Base-by-base conservation (phyloP, 2,888 invertebrate species). In the Cheilosia soror region DNA sequence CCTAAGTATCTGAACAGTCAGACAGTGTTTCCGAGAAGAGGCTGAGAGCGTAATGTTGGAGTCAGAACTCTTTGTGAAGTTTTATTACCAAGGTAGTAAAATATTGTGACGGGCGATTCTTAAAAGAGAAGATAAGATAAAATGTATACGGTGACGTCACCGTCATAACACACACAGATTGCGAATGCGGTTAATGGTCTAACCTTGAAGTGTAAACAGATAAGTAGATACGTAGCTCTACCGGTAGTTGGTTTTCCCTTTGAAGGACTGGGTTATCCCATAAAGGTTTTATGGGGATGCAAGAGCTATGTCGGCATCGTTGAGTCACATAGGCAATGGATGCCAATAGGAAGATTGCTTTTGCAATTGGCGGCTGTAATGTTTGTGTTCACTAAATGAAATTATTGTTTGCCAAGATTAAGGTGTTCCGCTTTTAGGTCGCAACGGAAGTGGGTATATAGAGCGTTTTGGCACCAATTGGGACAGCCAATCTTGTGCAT, bases 131-230 rank as follows among this genome's bases (percentile, higher is more conserved):
- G 79, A 84, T 84, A 80, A 84, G 84, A 80, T 76, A 76, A 69
- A 15, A 58, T 31, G 33, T 0, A 40, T 20, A 40, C 65, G 42
- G 33, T 84, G 79, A 84, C 84, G 84, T 84, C 75, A 84, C 37
- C 27, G 20, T 27, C n/a, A 6, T 2, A 0, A 2, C 27, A 27
- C 27, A 27, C n/a, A 25, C 15, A 29, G 62, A 47, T 51, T 63
- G 55, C 58, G 62, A 73, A 60, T 20, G 79, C 79, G 84, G 71
- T 80, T 84, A 80, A 84, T 80, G 84, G 84, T 84, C 80, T 80
- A 80, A 79, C 84, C 84, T 84, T 84, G 80, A 55, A 84, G 71
- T 65, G 84, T 60, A 80, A 84, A 84, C 75, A 84, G 80, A 75
- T 75, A 63, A 77, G 58, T 57, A 44, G 33, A 37, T 55, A 53